Percentiles rank a stretch among this genome's conserved stretches.
These are phyloP conservation scores for Endotricha flammealis DNA, from an alignment of 2,888 invertebrate species.

Conservation along the genomic window DNA sequence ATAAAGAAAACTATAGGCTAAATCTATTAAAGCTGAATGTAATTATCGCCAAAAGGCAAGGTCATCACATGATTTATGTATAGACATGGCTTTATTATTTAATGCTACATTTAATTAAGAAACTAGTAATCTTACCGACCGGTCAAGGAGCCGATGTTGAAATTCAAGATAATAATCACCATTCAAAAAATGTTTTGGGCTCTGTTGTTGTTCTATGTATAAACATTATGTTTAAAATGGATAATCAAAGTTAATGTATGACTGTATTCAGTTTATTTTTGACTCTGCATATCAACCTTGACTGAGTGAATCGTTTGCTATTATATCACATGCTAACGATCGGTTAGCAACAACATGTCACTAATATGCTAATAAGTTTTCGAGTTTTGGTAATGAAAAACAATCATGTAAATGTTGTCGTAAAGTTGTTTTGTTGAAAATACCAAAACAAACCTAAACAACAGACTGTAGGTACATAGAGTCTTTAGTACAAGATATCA, in stretches of 20 bases:
- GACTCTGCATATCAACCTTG: conserved; percentile 41
- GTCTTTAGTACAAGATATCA: no score
- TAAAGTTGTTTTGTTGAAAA: no score
- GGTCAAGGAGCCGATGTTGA: conserved; percentile 36
- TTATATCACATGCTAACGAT: conserved; percentile 25
- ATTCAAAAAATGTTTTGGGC: no score
- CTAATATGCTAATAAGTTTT: conserved; percentile 12
- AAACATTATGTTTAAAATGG: no score
- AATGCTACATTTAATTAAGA: conserved; percentile 24
- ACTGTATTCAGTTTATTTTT: conserved; percentile 24
- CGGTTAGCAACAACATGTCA: conserved; percentile 9
- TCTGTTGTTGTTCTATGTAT: no score
- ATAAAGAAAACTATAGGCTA: no score
- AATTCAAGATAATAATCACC: conserved; percentile 17
- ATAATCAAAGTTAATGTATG: background rate
- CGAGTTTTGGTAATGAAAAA: conserved; percentile 1
- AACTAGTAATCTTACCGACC: conserved; percentile 27
- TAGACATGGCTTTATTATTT: conserved; percentile 11
- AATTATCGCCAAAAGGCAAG: conserved; percentile 2
- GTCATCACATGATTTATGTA: conserved; percentile 7
- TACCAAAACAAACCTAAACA: no score
- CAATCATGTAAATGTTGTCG: conserved; percentile 11
- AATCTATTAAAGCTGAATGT: conserved; percentile 1
- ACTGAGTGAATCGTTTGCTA: conserved; percentile 28
- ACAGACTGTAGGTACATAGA: no score